Evolutionary conservation across 2,888 invertebrate species (phyloP).

Genomic region (Polydrusus pterygomalis): DNA sequence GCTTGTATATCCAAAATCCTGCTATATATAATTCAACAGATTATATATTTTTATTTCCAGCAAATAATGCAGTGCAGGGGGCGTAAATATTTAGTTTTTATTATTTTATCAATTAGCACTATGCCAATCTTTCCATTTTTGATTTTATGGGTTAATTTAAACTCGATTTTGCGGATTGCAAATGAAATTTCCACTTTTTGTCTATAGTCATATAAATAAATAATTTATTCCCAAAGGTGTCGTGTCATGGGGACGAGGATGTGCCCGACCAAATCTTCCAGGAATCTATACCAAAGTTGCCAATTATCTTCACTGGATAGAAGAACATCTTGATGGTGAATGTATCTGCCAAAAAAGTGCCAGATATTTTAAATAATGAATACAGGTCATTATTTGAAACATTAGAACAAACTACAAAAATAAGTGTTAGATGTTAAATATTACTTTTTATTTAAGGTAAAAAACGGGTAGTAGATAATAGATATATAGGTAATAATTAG

Average conservation of each 20-base stretch:
- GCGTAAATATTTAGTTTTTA: too few species aligned
- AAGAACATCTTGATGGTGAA: conserved; percentile 73
- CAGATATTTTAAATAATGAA: conserved; percentile 15
- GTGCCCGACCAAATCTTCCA: conserved; percentile 79
- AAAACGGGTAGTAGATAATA: background rate
- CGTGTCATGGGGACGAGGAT: conserved; percentile 86
- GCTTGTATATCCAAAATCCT: too few species aligned
- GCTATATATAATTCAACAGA: too few species aligned
- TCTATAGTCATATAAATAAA: too few species aligned
- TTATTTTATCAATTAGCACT: too few species aligned
- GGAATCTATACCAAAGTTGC: conserved; percentile 78
- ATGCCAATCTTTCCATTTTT: too few species aligned
- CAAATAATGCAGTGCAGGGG: too few species aligned
- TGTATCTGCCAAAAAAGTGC: conserved; percentile 71
- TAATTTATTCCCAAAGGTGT: conserved; percentile 74
- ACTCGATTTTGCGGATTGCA: too few species aligned
- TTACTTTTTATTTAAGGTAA: background rate
- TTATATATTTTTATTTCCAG: too few species aligned
- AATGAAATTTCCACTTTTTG: too few species aligned
- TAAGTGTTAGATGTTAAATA: background rate
- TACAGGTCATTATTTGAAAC: background rate
- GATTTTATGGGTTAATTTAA: too few species aligned
- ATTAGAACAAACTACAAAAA: background rate
- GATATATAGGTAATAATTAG: too few species aligned
- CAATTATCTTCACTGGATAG: conserved; percentile 78